Evolutionary conservation across 2,113 vertebrate species (phyloP).

Genomic region (Noctilio leporinus): DNA sequence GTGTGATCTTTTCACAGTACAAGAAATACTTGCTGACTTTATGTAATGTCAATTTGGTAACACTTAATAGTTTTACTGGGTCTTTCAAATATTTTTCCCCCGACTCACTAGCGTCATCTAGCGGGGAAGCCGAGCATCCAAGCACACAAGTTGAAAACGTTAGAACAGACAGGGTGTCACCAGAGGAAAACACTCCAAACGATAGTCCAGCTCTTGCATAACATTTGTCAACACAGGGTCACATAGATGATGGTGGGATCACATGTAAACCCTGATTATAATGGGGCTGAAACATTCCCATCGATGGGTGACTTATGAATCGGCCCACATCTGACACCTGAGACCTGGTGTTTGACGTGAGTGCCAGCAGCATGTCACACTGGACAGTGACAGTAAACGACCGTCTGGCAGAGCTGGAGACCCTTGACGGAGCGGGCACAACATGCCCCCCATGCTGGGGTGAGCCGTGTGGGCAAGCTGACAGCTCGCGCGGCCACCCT

Average conservation of each 20-base stretch:
- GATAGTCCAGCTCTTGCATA: neutral
- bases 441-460: no score
- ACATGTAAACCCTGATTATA: no score
- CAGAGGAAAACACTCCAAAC: neutral
- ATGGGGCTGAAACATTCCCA: neutral
- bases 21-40: neutral
- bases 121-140: neutral
- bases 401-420: no score
- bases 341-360: no score
- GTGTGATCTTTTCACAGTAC: neutral
- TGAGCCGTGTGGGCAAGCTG: no score
- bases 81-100: neutral
- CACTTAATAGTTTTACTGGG: neutral
- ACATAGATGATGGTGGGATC: neutral
- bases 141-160: neutral
- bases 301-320: neutral
- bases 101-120: slow-evolving; percentile 6
- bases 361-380: no score
- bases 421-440: no score
- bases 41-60: neutral
- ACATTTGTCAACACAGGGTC: neutral
- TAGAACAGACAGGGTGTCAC: neutral
- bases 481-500: no score
- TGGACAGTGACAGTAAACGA: no score
- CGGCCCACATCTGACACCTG: no score